A percentile compares a stretch with the other conserved stretches of the same genome.
Conservation (phyloP, 2,113 vertebrate species). For the Epinephelus lanceolatus region DNA sequence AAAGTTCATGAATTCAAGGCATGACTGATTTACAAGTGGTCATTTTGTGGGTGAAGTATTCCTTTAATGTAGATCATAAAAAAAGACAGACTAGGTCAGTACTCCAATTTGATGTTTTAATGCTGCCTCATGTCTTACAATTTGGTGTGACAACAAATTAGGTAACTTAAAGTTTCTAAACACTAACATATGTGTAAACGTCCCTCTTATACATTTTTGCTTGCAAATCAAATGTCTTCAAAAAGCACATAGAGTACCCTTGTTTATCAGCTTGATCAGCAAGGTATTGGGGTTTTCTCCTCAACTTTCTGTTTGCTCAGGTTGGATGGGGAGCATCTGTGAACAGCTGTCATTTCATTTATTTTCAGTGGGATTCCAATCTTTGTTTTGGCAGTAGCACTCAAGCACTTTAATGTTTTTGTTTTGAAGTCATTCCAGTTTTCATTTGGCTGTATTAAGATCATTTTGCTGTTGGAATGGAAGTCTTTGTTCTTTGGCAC, state of each 20-base stretch:
- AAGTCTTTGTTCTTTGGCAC: conserved; percentile 48
- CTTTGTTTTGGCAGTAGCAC: conserved; percentile 32
- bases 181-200: background rate
- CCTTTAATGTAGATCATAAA: too few relatives aligned
- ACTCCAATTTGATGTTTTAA: too few relatives aligned
- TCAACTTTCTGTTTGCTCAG: conserved; percentile 1
- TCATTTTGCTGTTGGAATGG: conserved; percentile 19
- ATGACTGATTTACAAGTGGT: too few relatives aligned
- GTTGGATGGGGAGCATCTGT: conserved; percentile 24
- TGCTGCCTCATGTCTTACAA: background rate
- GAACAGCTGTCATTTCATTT: conserved; percentile 29
- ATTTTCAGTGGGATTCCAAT: conserved; percentile 25
- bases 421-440: conserved; percentile 50
- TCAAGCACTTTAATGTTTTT: conserved; percentile 6
- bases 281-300: background rate
- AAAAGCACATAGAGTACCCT: background rate
- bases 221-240: background rate
- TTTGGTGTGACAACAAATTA: background rate
- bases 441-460: conserved; percentile 51
- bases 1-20: too few relatives aligned
- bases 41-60: too few relatives aligned
- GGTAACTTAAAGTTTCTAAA: background rate
- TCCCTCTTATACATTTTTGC: background rate
- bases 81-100: too few relatives aligned
- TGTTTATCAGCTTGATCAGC: background rate